Evolutionary conservation across 2,888 invertebrate genomes (phyloP), one percentile per base, ranked within the genome.

Genomic region (Callosobruchus maculatus): DNA sequence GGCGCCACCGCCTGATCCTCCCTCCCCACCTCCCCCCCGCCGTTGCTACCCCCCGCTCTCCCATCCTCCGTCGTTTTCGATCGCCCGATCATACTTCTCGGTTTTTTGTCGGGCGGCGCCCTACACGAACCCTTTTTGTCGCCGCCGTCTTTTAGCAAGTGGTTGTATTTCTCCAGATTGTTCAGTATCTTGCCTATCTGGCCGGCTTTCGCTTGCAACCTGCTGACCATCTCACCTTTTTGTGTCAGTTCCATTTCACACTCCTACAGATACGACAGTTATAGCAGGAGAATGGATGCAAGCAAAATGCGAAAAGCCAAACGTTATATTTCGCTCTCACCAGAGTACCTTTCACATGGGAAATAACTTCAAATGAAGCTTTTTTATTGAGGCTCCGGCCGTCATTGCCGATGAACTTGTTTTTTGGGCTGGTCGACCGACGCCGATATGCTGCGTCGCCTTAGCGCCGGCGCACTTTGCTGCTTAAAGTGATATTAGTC

Each of bases 211-310:
- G 94, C 94, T 89, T 98, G 98, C 83, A 98, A 93, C 84, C 97
- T 94, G 87, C 94, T 93, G 84, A 98, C 97, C 93, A 97, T 93
- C 89, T 97, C 96, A 83, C 96, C 97, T 88, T 98, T 98, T 90
- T 97, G 96, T 84, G 97, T 97, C 87, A 98, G 91, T 88, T 97
- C 96, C 90, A 93, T 92, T 90, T 98, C 97, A 90, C 96, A 97
- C 90, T 96, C 96, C 96, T 96, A 90, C 82, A 89, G 89, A 49
- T 49, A 49, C 1, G 13, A 49, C 49, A 49, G 13, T 68, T 68
- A 18, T 22, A 22, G 68, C 21, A 21, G 22, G 68, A 68, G 68
- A 68, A 68, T 68, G 68, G 9, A 4, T 67, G 2, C 9, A 22
- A 68, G 68, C 68, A 21, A 68, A 49, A 13, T 49, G 49, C 13